These are phyloP conservation scores for Falco novaeseelandiae DNA, from an alignment of 2,797 vertebrate genomes.

Conservation along the genomic window DNA sequence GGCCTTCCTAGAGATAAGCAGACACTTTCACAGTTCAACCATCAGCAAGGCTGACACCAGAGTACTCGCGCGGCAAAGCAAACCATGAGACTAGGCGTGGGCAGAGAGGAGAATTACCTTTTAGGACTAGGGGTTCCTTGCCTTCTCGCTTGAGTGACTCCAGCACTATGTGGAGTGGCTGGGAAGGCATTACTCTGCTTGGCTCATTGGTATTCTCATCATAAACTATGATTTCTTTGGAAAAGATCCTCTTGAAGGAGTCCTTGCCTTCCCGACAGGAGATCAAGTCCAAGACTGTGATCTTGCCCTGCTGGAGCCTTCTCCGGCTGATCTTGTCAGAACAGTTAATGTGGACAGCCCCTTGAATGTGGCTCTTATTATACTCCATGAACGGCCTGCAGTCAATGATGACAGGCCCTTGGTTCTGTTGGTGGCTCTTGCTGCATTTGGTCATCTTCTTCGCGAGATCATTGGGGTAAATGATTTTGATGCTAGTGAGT, in stretches of 20 bases:
- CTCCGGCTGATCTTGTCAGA: slow-evolving; percentile 98
- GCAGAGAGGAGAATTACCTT: slow-evolving; percentile 82
- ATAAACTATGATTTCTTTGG: slow-evolving; percentile 98
- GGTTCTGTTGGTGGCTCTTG: slow-evolving; percentile 88
- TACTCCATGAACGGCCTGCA: slow-evolving; percentile 98
- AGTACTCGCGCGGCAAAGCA: neutral
- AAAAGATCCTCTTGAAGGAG: slow-evolving; percentile 97
- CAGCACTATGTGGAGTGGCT: slow-evolving; percentile 92
- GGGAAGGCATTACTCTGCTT: slow-evolving; percentile 88
- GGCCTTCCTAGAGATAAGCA: neutral
- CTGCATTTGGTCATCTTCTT: slow-evolving; percentile 93
- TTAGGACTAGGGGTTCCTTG: slow-evolving; percentile 94
- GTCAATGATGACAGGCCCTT: slow-evolving; percentile 94
- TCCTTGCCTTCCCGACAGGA: slow-evolving; percentile 95
- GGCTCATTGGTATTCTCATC: slow-evolving; percentile 95
- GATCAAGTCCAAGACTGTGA: slow-evolving; percentile 97
- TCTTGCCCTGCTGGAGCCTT: slow-evolving; percentile 97
- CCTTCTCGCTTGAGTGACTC: slow-evolving; percentile 97
- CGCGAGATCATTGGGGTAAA: slow-evolving; percentile 94
- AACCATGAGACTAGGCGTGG: neutral
- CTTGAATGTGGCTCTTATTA: slow-evolving; percentile 96
- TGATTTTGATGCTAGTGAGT: slow-evolving; percentile 85
- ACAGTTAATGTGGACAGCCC: slow-evolving; percentile 97
- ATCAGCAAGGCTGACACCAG: neutral
- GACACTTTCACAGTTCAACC: neutral